Evolutionary conservation across 2,797 vertebrate species (phyloP).

Genomic region (Galaxias olidus): DNA sequence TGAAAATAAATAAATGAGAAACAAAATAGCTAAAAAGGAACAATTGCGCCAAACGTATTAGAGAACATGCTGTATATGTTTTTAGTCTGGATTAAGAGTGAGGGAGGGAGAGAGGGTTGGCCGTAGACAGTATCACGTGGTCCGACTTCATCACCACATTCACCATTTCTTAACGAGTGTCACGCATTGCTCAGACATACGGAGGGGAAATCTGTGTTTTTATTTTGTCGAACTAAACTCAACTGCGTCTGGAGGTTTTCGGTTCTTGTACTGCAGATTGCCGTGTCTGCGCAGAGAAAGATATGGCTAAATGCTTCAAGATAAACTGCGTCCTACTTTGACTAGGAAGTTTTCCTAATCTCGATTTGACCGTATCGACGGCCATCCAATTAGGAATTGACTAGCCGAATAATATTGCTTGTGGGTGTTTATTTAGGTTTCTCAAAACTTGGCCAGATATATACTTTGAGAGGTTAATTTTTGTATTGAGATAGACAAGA

Average conservation of each 20-base stretch:
- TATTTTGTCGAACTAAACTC: neutral
- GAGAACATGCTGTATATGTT: too few relatives aligned
- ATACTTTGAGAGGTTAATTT: neutral
- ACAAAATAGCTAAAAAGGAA: too few relatives aligned
- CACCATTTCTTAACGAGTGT: slow-evolving; percentile 12
- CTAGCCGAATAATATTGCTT: too few relatives aligned
- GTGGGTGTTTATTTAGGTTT: neutral
- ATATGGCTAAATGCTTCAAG: slow-evolving; percentile 2
- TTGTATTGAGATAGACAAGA: neutral
- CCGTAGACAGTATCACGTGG: slow-evolving; percentile 53
- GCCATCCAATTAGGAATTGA: too few relatives aligned
- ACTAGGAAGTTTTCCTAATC: slow-evolving; percentile 37
- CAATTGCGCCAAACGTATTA: too few relatives aligned
- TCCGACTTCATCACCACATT: slow-evolving; percentile 32
- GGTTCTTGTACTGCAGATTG: neutral
- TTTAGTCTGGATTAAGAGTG: too few relatives aligned
- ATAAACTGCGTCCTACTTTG: slow-evolving; percentile 14
- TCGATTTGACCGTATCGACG: neutral
- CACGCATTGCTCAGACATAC: neutral
- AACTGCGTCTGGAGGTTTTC: neutral
- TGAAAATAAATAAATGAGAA: too few relatives aligned
- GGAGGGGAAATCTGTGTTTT: neutral
- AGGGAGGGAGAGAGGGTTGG: slow-evolving; percentile 14
- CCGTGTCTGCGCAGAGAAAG: neutral
- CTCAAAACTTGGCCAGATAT: neutral